These are phyloP conservation scores for Chamaea fasciata DNA, from an alignment of 2,113 vertebrate species.

Conservation along the genomic window DNA sequence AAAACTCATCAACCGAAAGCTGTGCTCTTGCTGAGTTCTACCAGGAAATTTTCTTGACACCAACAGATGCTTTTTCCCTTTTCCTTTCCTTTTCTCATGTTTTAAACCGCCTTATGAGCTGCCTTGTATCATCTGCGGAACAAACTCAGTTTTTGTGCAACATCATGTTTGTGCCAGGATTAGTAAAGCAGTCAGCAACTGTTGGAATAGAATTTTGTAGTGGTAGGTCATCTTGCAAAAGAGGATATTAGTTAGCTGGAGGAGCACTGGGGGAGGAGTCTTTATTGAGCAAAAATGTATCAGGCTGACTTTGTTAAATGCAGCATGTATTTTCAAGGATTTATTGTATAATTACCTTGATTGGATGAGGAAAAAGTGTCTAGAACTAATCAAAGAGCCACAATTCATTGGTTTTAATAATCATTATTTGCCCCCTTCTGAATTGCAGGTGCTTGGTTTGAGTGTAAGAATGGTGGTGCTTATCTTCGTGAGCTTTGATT, in stretches of 20 bases:
- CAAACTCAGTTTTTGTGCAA: background rate
- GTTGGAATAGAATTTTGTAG: background rate
- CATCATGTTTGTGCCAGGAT: background rate
- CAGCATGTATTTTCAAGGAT: background rate
- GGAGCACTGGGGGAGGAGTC: background rate
- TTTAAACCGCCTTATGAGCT: background rate
- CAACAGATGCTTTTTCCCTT: background rate
- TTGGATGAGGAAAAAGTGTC: conserved; percentile 41
- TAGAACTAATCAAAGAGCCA: conserved; percentile 54
- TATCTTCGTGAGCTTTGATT: conserved; percentile 60
- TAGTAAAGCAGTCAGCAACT: background rate
- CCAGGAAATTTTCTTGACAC: background rate
- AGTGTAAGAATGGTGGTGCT: conserved; percentile 24
- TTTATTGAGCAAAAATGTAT: background rate
- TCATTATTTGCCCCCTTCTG: conserved; percentile 24
- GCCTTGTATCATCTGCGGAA: background rate
- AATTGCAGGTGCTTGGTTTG: conserved; percentile 50
- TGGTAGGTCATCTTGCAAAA: background rate
- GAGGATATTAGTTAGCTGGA: background rate
- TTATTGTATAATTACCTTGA: conserved; percentile 65
- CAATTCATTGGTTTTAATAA: conserved; percentile 13
- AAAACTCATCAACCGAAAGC: background rate
- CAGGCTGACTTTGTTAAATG: conserved; percentile 29
- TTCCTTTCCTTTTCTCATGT: background rate
- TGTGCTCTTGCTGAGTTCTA: background rate